Conservation (phyloP, 2,113 vertebrate species). For the Benitochromis conjunctus region DNA sequence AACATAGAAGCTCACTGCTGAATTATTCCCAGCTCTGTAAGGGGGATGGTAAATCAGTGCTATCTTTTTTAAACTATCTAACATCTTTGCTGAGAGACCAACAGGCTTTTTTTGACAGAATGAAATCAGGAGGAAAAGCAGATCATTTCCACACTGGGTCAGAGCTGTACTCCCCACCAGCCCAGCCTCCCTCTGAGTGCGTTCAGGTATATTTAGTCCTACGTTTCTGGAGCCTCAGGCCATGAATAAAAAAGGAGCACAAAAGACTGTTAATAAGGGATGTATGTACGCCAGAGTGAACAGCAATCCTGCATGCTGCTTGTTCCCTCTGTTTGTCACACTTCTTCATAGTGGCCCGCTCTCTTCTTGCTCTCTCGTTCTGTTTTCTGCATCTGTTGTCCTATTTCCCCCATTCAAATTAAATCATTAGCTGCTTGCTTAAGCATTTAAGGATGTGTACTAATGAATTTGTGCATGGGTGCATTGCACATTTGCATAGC, state of each 20-base stretch:
- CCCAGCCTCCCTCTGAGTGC: neutral
- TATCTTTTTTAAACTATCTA: neutral
- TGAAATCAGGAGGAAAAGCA: neutral
- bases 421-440: constrained; percentile 45
- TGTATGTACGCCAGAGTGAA: constrained; percentile 17
- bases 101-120: neutral
- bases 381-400: constrained; percentile 6
- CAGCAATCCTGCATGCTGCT: constrained; percentile 2
- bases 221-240: constrained; percentile 25
- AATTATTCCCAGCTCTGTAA: neutral
- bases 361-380: neutral
- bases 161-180: neutral
- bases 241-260: constrained; percentile 46
- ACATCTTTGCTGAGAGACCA: neutral
- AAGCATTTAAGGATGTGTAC: neutral
- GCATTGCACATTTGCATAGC: neutral
- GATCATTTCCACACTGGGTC: neutral
- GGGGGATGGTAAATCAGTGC: neutral
- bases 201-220: constrained; percentile 64
- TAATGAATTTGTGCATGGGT: neutral
- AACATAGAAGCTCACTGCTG: neutral
- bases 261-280: constrained; percentile 47
- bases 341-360: neutral
- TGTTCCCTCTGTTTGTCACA: constrained; percentile 1
- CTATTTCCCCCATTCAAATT: constrained; percentile 6